Conservation (phyloP, 2,888 invertebrate genomes). For the Aporophyla nigra region DNA sequence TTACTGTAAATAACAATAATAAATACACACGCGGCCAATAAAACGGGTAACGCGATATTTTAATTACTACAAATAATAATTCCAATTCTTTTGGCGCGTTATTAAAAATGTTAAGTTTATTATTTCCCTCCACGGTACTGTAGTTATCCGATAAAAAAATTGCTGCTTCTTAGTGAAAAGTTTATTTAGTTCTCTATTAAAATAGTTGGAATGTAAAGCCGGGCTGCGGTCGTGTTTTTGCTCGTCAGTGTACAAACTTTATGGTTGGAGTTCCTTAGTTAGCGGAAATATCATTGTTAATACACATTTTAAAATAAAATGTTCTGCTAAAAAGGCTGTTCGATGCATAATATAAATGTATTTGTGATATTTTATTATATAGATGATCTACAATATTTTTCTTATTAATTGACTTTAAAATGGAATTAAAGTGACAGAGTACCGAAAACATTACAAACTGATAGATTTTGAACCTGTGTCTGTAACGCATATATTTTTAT, state of each 20-base stretch:
- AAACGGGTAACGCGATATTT: conserved; percentile 39
- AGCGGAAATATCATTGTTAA: conserved; percentile 38
- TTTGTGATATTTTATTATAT: conserved; percentile 16
- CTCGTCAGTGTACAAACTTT: conserved; percentile 38
- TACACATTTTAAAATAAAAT: conserved; percentile 27
- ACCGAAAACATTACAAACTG: not conserved
- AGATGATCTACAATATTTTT: not conserved
- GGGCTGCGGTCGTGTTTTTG: conserved; percentile 40
- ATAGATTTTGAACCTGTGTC: not conserved
- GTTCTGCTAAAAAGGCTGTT: conserved; percentile 23
- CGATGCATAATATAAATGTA: conserved; percentile 19
- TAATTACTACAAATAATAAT: conserved; percentile 43
- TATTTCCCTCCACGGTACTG: conserved; percentile 42
- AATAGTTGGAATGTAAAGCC: conserved; percentile 51
- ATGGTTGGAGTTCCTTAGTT: conserved; percentile 23
- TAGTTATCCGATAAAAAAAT: conserved; percentile 51
- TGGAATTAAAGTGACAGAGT: not conserved
- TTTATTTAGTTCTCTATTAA: conserved; percentile 47
- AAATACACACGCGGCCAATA: conserved; percentile 31
- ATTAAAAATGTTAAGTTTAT: conserved; percentile 54
- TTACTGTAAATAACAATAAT: conserved; percentile 31
- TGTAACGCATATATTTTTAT: not conserved
- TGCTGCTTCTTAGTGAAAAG: conserved; percentile 45
- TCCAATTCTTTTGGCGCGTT: conserved; percentile 37
- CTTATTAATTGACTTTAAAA: conserved; percentile 6